phyloP scores from a whole-genome alignment of 1,140 invertebrate species.

The Microplitis demolitor region DNA sequence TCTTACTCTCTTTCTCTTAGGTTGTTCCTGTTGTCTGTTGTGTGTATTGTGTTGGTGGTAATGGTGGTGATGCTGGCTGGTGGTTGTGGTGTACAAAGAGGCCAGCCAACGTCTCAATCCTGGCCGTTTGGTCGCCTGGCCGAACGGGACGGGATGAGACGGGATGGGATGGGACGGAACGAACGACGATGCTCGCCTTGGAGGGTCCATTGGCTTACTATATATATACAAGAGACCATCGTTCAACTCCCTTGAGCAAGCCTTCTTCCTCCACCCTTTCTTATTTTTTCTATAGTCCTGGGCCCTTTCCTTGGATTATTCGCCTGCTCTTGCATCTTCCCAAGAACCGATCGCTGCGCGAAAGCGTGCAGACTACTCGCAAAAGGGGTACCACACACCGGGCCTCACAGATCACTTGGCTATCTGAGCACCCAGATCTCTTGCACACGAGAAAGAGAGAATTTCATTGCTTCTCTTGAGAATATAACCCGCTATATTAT shows the following conservation, averaged over 20 bases:
- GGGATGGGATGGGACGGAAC: too few relatives aligned
- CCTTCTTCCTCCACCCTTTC: neutral
- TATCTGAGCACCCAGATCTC: slow-evolving; percentile 57
- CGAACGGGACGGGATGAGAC: neutral
- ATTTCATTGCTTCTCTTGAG: neutral
- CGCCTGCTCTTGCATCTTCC: slow-evolving; percentile 20
- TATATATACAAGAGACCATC: slow-evolving; percentile 8
- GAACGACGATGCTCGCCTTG: slow-evolving; percentile 43
- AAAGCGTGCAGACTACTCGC: slow-evolving; percentile 53
- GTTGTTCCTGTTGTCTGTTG: neutral
- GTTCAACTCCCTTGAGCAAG: neutral
- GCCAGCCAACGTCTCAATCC: slow-evolving; percentile 60
- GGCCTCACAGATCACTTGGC: slow-evolving; percentile 61
- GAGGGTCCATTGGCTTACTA: slow-evolving; percentile 49
- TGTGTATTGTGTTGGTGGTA: too few relatives aligned
- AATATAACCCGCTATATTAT: neutral
- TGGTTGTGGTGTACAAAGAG: slow-evolving; percentile 53
- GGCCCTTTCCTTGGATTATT: neutral
- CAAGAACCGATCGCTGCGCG: slow-evolving; percentile 32
- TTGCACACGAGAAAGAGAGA: slow-evolving; percentile 18
- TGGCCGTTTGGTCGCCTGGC: slow-evolving; percentile 26
- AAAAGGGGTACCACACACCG: slow-evolving; percentile 61
- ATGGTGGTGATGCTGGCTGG: too few relatives aligned
- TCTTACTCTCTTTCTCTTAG: neutral
- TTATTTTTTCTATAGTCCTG: too few relatives aligned